These are phyloP conservation scores for Pionites leucogaster DNA, from an alignment of 2,113 vertebrate genomes.

Conservation along the genomic window DNA sequence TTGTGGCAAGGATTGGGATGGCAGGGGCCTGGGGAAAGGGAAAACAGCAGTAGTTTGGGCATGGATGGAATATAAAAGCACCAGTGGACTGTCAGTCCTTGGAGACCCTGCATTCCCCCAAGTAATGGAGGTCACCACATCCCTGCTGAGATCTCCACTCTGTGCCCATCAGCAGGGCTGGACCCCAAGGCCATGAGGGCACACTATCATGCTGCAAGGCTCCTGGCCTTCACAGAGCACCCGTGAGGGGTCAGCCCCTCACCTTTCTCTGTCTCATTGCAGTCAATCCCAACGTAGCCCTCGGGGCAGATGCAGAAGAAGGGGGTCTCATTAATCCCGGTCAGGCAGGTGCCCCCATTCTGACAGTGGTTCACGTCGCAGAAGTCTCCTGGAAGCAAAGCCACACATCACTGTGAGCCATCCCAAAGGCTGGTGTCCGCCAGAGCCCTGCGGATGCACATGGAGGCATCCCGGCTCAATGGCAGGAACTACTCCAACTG, in stretches of 20 bases:
- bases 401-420: background rate
- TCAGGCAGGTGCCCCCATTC: constrained; percentile 91
- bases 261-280: constrained; percentile 90
- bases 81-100: background rate
- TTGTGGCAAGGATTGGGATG: constrained; percentile 89
- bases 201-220: background rate
- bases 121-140: background rate
- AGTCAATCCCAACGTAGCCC: constrained; percentile 86
- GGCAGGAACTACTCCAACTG: background rate
- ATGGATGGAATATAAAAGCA: background rate
- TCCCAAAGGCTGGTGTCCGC: fast-evolving
- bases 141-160: background rate
- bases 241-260: background rate
- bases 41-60: background rate
- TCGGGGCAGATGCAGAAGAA: constrained; percentile 90
- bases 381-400: constrained; percentile 80
- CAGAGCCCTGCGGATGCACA: background rate
- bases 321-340: constrained; percentile 73
- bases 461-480: fast-evolving
- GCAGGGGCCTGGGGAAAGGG: constrained; percentile 82
- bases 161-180: background rate
- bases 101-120: background rate
- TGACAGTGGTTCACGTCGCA: constrained; percentile 86
- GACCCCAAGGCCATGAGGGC: background rate
- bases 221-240: background rate